These are phyloP conservation scores for Melanerpes aurifrons DNA, from an alignment of 2,113 vertebrate genomes.

Conservation along the genomic window DNA sequence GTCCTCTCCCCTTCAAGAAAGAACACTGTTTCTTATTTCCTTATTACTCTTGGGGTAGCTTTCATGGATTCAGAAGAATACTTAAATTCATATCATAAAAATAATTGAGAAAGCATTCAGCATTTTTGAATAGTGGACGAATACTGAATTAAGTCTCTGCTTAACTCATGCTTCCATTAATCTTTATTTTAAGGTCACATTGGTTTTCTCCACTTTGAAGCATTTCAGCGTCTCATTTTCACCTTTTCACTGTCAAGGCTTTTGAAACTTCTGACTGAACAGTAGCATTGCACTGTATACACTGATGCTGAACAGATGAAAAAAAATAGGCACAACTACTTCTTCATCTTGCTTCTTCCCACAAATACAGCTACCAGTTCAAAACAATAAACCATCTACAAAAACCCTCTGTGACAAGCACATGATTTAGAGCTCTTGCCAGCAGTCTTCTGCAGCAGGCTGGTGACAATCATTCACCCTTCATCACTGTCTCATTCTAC, in stretches of 20 bases:
- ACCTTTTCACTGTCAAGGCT: background rate
- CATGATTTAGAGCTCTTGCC: background rate
- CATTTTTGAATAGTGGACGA: background rate
- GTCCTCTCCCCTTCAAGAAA: background rate
- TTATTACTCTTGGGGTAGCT: background rate
- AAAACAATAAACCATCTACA: background rate
- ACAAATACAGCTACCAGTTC: background rate
- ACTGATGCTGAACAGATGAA: background rate
- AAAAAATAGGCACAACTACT: background rate
- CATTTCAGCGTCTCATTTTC: background rate
- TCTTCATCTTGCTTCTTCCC: background rate
- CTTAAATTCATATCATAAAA: background rate
- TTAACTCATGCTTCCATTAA: background rate
- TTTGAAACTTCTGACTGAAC: background rate
- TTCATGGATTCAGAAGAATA: background rate
- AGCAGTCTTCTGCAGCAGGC: slow-evolving; percentile 18
- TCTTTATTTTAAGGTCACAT: background rate
- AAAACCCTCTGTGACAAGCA: background rate
- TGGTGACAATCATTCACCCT: slow-evolving; percentile 10
- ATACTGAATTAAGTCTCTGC: background rate
- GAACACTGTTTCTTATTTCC: background rate
- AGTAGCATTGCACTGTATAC: background rate
- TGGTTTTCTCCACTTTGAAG: background rate
- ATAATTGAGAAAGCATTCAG: background rate
- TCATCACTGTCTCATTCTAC: slow-evolving; percentile 5